Base-by-base conservation (phyloP, 2,888 invertebrate species). In the Prosapia bicincta region DNA sequence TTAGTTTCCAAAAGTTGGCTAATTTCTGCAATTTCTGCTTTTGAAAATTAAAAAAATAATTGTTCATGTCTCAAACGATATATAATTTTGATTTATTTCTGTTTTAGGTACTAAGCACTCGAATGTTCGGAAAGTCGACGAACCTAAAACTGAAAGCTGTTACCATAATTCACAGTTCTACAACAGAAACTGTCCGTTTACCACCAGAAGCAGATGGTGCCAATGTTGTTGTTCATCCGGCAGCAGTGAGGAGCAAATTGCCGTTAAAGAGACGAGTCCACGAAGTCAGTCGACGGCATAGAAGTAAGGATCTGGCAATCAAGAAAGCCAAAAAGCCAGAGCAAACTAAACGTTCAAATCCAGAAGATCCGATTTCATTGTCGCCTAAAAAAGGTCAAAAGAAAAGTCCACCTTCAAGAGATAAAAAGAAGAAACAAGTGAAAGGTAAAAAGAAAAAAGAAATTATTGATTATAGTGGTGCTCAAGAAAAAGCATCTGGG, bases 141-240 rank as follows among this genome's bases (percentile, higher is more conserved):
- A 92, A 92, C 85, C 89, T 91, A 85, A 94, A 95, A 86, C 88
- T 94, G 82, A 94, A 95, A 85, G 92, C 93, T 24, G 91, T 95
- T 81, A 95, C 95, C 82, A 95, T 95, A 84, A 93, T 95, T 83
- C 95, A 95, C 88, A 94, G 93, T 84, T 93, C 95, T 81, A 93
- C 95, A 76, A 94, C 95, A 77, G 95, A 95, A 87, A 94, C 95
- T 79, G 95, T 95, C 79, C 90, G 95, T 26, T 86, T 95, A 80
- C 94, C 94, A 66, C 86, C 88, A 75, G 91, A 93, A 71, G 80
- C 78, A 32, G 80, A 78, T 66, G 82, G 82, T 79, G 91, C 90
- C 7, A 83, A 84, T 78, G 88, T 93, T 38, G 94, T 94, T 79
- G 93, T 96, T 1, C 95, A 96, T 83, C 95, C 88, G 0, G 86